Percentiles rank a stretch among this genome's conserved stretches.
Conservation (phyloP, 2,888 invertebrate genomes). For the Cordilura impudica region DNA sequence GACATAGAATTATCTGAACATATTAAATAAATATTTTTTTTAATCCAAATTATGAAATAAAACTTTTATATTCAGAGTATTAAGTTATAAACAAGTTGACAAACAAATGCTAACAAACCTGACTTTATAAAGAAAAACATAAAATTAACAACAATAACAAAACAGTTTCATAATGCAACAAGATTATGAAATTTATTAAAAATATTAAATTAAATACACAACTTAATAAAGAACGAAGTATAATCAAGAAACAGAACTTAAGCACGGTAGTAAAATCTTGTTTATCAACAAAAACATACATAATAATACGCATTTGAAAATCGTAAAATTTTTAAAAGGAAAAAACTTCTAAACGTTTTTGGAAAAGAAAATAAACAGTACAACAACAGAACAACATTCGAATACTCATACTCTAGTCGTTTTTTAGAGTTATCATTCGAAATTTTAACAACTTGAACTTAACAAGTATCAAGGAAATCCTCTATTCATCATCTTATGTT, state of each 20-base stretch:
- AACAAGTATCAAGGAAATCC: constrained; percentile 41
- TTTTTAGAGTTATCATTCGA: background rate
- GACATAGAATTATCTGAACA: no score
- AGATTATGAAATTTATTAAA: constrained; percentile 32
- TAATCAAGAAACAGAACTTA: background rate
- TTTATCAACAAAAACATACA: constrained; percentile 42
- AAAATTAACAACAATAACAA: constrained; percentile 37
- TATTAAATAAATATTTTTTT: no score
- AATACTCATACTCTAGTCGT: background rate
- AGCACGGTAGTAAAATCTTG: constrained; percentile 37
- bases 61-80: background rate
- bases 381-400: background rate
- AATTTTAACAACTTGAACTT: constrained; percentile 47
- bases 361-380: background rate
- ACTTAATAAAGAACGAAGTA: constrained; percentile 10
- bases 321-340: constrained; percentile 48
- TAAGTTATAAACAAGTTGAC: constrained; percentile 33
- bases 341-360: constrained; percentile 19
- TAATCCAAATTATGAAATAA: no score
- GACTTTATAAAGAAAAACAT: constrained; percentile 33
- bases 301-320: constrained; percentile 45
- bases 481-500: background rate
- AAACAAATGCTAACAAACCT: constrained; percentile 22
- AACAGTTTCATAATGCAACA: constrained; percentile 31
- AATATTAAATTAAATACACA: constrained; percentile 43